Percentiles rank a stretch among this genome's conserved stretches.
phyloP scores from a whole-genome alignment of 2,888 invertebrate species.

The Ischnus inquisitorius region DNA sequence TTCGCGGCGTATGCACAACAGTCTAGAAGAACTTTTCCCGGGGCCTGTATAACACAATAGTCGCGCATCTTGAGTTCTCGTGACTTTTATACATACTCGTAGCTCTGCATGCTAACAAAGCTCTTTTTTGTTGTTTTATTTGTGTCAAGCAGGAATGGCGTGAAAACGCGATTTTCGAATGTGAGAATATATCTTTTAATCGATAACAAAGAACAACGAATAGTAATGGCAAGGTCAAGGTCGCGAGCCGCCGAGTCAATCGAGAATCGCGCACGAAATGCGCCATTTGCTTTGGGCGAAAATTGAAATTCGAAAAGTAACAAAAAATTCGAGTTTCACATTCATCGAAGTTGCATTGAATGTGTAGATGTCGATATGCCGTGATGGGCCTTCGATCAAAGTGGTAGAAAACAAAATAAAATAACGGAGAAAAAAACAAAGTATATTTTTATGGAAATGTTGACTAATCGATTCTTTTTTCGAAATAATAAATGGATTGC shows the following conservation, averaged over 20 bases:
- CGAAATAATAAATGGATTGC: conserved; percentile 51
- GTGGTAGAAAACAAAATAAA: not conserved
- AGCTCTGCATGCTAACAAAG: not conserved
- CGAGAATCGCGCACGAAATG: not conserved
- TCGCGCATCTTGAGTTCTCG: conserved; percentile 13
- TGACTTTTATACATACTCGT: not conserved
- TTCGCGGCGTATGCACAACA: conserved; percentile 58
- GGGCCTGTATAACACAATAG: not conserved
- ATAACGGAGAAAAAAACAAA: not conserved
- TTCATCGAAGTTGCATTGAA: not conserved
- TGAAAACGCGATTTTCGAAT: not conserved
- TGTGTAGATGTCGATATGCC: not conserved
- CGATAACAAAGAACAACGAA: conserved; percentile 10
- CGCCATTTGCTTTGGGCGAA: not conserved
- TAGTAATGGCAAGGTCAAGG: conserved; percentile 36
- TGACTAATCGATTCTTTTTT: conserved; percentile 21
- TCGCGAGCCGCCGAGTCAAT: not conserved
- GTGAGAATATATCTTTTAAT: not conserved
- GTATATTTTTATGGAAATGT: not conserved
- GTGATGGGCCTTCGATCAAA: not conserved
- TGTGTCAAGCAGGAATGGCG: not conserved
- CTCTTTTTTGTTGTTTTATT: conserved; percentile 36
- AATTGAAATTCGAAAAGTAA: not conserved
- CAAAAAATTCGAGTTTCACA: not conserved
- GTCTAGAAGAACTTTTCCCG: conserved; percentile 48